A percentile compares a stretch with the other conserved stretches of the same genome.
Evolutionary conservation across 2,797 vertebrate species (phyloP).

Genomic region (Oceanodroma leucorhoa): DNA sequence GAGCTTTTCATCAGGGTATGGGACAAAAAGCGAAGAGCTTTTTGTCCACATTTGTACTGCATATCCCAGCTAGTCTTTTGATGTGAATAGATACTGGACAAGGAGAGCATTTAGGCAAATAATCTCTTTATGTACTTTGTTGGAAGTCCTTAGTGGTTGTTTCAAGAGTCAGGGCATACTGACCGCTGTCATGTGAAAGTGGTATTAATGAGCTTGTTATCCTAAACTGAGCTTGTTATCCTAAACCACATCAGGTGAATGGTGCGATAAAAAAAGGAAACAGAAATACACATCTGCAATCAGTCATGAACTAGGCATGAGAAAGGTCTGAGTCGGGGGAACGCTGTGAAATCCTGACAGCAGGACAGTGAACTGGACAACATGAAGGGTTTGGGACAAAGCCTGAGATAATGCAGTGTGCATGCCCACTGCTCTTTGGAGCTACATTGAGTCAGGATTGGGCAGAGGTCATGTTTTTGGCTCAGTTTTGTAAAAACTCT

Average conservation of each 20-base stretch:
- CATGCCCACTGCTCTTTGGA: neutral
- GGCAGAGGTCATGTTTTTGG: neutral
- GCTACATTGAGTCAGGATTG: neutral
- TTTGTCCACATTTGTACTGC: neutral
- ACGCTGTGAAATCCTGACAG: neutral
- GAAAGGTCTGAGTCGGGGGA: neutral
- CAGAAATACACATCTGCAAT: neutral
- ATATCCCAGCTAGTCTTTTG: neutral
- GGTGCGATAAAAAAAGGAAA: neutral
- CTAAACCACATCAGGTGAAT: neutral
- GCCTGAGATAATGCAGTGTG: neutral
- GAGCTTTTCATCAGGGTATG: neutral
- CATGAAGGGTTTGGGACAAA: neutral
- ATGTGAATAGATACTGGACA: neutral
- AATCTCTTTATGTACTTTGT: neutral
- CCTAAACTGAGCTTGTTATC: neutral
- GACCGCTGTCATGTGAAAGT: neutral
- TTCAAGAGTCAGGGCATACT: constrained; percentile 1
- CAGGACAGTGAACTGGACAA: neutral
- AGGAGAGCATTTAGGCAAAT: neutral
- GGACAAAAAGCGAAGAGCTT: rapidly evolving
- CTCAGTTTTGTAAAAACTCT: neutral
- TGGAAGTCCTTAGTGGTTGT: neutral
- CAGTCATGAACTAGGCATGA: neutral
- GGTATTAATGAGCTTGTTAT: neutral